phyloP scores from a whole-genome alignment of 2,888 invertebrate genomes.

The Criorhina ranunculi region DNA sequence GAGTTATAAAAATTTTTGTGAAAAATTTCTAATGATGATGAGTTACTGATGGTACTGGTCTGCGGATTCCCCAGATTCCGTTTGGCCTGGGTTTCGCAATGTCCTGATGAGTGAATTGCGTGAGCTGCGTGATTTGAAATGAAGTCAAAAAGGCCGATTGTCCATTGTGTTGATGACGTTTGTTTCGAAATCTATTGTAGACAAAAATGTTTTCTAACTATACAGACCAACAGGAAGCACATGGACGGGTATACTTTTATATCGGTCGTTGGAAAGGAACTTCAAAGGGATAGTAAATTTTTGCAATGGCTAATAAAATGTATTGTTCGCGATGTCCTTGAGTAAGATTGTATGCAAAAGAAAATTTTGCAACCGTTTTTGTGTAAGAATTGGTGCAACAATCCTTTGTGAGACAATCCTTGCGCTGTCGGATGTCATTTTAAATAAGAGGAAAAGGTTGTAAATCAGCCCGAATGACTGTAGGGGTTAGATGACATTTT shows the following conservation, averaged over 20 bases:
- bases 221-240: conserved; percentile 60
- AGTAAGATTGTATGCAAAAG: conserved; percentile 57
- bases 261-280: conserved; percentile 9
- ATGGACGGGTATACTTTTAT: conserved; percentile 21
- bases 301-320: conserved; percentile 25
- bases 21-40: conserved; percentile 75
- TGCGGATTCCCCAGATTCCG: conserved; percentile 56
- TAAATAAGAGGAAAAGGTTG: conserved; percentile 31
- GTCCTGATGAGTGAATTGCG: conserved; percentile 72
- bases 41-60: conserved; percentile 70
- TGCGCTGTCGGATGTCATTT: conserved; percentile 39
- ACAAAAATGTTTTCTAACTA: conserved; percentile 5
- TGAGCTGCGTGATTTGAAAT: conserved; percentile 60
- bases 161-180: conserved; percentile 18
- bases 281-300: conserved; percentile 21
- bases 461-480: conserved; percentile 45
- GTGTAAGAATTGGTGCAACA: conserved; percentile 72
- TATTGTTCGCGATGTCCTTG: conserved; percentile 62
- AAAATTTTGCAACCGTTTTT: conserved; percentile 69
- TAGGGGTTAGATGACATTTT: conserved; percentile 35
- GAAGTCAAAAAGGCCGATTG: conserved; percentile 65
- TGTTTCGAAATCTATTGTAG: conserved; percentile 47
- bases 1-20: conserved; percentile 48
- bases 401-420: conserved; percentile 70
- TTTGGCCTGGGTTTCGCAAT: conserved; percentile 44